phyloP scores from a whole-genome alignment of 2,888 invertebrate genomes.

The Copidosoma aretas region DNA sequence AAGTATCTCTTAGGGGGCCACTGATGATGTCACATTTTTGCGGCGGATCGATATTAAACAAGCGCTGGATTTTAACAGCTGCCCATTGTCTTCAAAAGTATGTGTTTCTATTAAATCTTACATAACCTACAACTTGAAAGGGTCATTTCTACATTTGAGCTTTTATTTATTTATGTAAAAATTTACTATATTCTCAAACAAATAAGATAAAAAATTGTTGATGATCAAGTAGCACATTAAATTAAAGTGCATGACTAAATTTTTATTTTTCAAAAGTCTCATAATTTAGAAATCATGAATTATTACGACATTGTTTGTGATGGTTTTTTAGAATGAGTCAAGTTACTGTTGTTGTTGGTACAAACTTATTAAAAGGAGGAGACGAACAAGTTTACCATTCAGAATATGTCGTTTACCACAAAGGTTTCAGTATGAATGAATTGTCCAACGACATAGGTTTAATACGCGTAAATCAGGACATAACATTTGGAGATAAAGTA shows the following conservation, averaged over 20 bases:
- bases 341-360: not conserved
- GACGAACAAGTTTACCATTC: not conserved
- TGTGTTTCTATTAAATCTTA: not conserved
- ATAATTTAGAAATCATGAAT: no score
- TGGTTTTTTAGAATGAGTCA: not conserved
- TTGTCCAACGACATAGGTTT: conserved; percentile 2
- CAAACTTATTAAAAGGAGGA: not conserved
- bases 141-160: no score
- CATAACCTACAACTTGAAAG: no score
- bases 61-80: conserved; percentile 12
- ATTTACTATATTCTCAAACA: no score
- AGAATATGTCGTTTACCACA: not conserved
- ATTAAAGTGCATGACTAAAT: not conserved
- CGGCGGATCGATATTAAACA: conserved; percentile 12
- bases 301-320: no score
- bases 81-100: conserved; percentile 9
- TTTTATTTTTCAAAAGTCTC: not conserved
- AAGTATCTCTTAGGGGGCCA: not conserved
- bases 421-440: not conserved
- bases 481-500: conserved; percentile 1
- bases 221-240: not conserved
- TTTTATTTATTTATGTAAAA: no score
- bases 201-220: no score
- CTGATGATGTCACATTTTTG: not conserved
- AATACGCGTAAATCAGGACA: conserved; percentile 1